phyloP scores from a whole-genome alignment of 2,888 invertebrate genomes.

The Drosophila setosimentum region DNA sequence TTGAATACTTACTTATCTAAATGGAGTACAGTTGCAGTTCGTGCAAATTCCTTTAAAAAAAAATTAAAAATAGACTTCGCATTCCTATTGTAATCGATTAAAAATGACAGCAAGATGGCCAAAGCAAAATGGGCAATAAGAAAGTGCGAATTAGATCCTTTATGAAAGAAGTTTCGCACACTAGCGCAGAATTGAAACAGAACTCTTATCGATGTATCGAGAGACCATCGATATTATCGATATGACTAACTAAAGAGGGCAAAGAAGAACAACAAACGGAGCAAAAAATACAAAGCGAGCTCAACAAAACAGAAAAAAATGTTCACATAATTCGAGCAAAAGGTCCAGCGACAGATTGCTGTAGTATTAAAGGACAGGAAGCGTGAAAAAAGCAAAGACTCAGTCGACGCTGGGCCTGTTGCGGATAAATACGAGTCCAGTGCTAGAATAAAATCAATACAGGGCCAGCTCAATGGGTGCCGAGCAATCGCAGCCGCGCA shows the following conservation, averaged over 20 bases:
- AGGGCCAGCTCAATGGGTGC: conserved; percentile 86
- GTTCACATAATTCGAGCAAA: not conserved
- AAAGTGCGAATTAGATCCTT: not conserved
- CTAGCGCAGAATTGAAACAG: not conserved
- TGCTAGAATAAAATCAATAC: conserved; percentile 49
- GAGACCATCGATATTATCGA: conserved; percentile 1
- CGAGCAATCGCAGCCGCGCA: conserved; percentile 87
- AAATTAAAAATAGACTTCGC: not conserved
- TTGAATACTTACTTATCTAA: too few species aligned
- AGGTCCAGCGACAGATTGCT: not conserved
- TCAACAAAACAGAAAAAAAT: not conserved
- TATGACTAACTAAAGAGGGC: not conserved
- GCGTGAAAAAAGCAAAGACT: not conserved
- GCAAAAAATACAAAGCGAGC: conserved; percentile 5
- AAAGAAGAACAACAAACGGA: conserved; percentile 21
- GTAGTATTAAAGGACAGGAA: not conserved
- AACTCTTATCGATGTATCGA: conserved; percentile 5
- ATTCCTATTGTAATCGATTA: not conserved
- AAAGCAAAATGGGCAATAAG: not conserved
- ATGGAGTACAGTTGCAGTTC: too few species aligned
- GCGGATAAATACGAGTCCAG: not conserved
- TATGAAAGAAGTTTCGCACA: not conserved
- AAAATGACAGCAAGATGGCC: not conserved
- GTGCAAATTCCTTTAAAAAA: not conserved
- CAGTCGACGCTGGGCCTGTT: not conserved